A percentile compares a stretch with the other conserved stretches of the same genome.
These are phyloP conservation scores for Aphelinus certus DNA, from an alignment of 1,140 invertebrate genomes.

Conservation along the genomic window DNA sequence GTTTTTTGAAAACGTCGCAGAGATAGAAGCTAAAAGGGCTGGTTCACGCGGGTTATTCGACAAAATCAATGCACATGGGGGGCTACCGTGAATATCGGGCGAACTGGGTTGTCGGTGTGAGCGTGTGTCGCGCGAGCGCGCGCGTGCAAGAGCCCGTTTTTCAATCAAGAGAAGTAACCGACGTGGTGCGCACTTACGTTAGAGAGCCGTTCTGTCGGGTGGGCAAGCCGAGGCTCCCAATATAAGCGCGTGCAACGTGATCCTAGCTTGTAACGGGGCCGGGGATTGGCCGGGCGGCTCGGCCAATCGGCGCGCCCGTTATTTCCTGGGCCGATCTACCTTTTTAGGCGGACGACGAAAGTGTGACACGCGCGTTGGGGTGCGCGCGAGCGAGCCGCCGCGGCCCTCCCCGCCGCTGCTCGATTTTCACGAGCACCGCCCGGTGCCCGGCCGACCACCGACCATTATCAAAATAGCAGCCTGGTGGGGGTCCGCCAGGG, in stretches of 20 bases:
- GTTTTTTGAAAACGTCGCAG: no score
- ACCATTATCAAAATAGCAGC: slow-evolving; percentile 21
- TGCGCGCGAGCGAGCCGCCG: background rate
- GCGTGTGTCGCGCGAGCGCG: background rate
- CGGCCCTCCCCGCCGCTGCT: slow-evolving; percentile 9
- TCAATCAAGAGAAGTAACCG: slow-evolving; percentile 48
- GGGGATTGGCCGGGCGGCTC: slow-evolving; percentile 60
- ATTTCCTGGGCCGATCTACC: slow-evolving; percentile 65
- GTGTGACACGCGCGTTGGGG: slow-evolving; percentile 23
- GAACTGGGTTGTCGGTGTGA: no score
- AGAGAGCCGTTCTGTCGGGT: slow-evolving; percentile 91
- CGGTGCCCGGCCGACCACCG: background rate
- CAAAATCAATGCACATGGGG: no score
- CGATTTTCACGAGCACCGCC: slow-evolving; percentile 6
- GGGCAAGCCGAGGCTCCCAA: slow-evolving; percentile 72
- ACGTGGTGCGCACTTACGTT: slow-evolving; percentile 79
- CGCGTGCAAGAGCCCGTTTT: background rate
- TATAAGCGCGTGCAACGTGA: slow-evolving; percentile 90
- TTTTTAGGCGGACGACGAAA: slow-evolving; percentile 62
- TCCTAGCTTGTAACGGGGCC: slow-evolving; percentile 68
- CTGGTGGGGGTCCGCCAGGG: background rate
- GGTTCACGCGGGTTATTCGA: no score
- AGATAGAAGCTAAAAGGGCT: no score
- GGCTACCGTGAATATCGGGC: no score
- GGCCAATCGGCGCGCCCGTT: slow-evolving; percentile 65